phyloP scores from a whole-genome alignment of 1,140 invertebrate genomes.

The Drosophila melanogaster region DNA sequence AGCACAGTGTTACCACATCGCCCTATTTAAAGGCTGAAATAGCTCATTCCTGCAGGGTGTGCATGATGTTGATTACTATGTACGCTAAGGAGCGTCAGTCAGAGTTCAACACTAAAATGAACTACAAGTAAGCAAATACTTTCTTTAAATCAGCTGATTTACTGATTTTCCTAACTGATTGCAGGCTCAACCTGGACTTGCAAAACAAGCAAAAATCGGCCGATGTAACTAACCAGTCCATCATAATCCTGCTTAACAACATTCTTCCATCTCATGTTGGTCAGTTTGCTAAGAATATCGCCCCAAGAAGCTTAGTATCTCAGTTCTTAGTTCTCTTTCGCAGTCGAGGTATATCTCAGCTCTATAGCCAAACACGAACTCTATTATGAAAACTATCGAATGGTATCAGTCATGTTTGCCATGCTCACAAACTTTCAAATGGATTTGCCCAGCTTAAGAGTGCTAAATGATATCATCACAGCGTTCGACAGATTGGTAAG shows the following conservation, averaged over 20 bases:
- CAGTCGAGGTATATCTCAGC: slow-evolving; percentile 8
- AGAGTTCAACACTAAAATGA: slow-evolving; percentile 94
- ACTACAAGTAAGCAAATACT: slow-evolving; percentile 84
- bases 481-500: slow-evolving; percentile 90
- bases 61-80: slow-evolving; percentile 89
- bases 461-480: slow-evolving; percentile 95
- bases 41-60: slow-evolving; percentile 88
- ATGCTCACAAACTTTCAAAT: slow-evolving; percentile 91
- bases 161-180: too few relatives aligned
- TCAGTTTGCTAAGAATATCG: slow-evolving; percentile 82
- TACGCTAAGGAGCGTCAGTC: slow-evolving; percentile 93
- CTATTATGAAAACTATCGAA: slow-evolving; percentile 92
- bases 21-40: slow-evolving; percentile 87
- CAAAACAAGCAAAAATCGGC: slow-evolving; percentile 91
- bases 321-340: too few relatives aligned
- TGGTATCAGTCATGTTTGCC: slow-evolving; percentile 96
- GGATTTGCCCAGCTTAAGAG: slow-evolving; percentile 88
- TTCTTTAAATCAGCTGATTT: too few relatives aligned
- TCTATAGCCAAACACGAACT: slow-evolving; percentile 88
- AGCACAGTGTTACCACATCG: slow-evolving; percentile 87
- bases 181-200: slow-evolving; percentile 86
- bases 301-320: too few relatives aligned
- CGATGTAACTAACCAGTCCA: slow-evolving; percentile 90
- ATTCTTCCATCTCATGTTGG: slow-evolving; percentile 94
- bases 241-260: slow-evolving; percentile 92